Base-by-base conservation (phyloP, 2,113 vertebrate species). In the Hypanus sabinus region DNA sequence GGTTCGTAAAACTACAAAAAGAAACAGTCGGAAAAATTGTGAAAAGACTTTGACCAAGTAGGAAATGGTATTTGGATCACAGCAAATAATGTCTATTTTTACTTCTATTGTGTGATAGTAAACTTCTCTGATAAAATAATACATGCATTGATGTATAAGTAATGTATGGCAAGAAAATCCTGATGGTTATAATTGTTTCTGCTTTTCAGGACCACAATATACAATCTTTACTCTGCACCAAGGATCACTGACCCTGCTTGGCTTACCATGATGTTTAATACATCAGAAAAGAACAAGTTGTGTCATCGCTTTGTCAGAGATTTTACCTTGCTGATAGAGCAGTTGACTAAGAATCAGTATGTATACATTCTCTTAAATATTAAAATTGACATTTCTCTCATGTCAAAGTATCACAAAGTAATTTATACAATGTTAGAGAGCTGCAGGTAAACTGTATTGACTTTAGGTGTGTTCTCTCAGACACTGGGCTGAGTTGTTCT, bases 311-410 rank as follows among this genome's bases (percentile, higher is more conserved):
- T 98, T 94, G 96, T 98, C 81, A 97, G 96, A 95, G 97, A 98
- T 94, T 96, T 98, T 91, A 97, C 97, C 0, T 95, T 96, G 94
- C 96, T 98, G 33, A 97, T 97, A 95, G 98, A 98, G 94, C 97
- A 98, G 94, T 97, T 97, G 95, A 97, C 96, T 96, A 98, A 97
- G 96, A 98, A 97, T 95, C 98, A 98, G 98, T 98, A 96, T 97
- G 98, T 94, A 85, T 94, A 20, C 46, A 30, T 30, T 70, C 6
- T 93, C 24, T 38, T 55, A 24, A 60, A 81, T 55, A 20, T 65
- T 55, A 16, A 12, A 46, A 12, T 77, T 12, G 80, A 77, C 16
- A 20, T 55, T 36, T 46, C 18, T 20, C 33, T 36, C 33, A n/a
- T 57, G 93, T 7, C 30, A 57, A 94, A 77, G 73, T 94, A 10